phyloP scores from a whole-genome alignment of 2,888 invertebrate species.

The Nycteola revayana region DNA sequence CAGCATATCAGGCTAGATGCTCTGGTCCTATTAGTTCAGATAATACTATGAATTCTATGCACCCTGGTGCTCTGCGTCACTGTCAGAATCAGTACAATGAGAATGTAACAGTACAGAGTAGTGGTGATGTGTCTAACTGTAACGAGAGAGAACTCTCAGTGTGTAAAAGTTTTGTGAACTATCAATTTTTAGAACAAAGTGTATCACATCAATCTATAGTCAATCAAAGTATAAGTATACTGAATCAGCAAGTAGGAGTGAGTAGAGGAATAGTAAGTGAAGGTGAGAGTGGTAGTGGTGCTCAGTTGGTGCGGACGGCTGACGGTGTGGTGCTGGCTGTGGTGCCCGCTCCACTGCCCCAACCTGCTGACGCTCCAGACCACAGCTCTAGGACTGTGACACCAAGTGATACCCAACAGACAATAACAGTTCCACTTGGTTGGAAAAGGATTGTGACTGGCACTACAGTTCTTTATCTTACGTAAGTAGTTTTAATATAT shows the following conservation, averaged over 20 bases:
- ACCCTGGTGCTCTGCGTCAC: slow-evolving; percentile 51
- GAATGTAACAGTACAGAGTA: slow-evolving; percentile 59
- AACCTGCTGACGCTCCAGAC: slow-evolving; percentile 50
- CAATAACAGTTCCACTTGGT: slow-evolving; percentile 73
- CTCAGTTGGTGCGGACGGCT: slow-evolving; percentile 71
- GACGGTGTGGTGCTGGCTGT: slow-evolving; percentile 75
- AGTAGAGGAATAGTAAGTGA: slow-evolving; percentile 62
- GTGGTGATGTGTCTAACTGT: slow-evolving; percentile 56
- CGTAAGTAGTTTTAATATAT: slow-evolving; percentile 43
- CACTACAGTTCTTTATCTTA: slow-evolving; percentile 68
- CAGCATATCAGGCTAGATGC: slow-evolving; percentile 63
- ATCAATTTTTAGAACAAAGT: slow-evolving; percentile 79
- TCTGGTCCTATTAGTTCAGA: slow-evolving; percentile 44
- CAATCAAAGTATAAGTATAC: slow-evolving; percentile 77
- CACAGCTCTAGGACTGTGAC: slow-evolving; percentile 53
- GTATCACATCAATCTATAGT: slow-evolving; percentile 77
- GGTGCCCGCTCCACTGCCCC: slow-evolving; percentile 55
- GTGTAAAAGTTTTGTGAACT: slow-evolving; percentile 73
- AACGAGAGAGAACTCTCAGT: slow-evolving; percentile 63
- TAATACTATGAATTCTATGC: slow-evolving; percentile 60
- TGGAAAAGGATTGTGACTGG: slow-evolving; percentile 75
- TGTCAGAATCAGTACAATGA: slow-evolving; percentile 63
- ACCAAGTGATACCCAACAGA: slow-evolving; percentile 66
- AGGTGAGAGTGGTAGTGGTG: slow-evolving; percentile 52
- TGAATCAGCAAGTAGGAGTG: slow-evolving; percentile 76